Base-by-base conservation (phyloP, 2,113 vertebrate species). In the Lichenostomus cassidix region DNA sequence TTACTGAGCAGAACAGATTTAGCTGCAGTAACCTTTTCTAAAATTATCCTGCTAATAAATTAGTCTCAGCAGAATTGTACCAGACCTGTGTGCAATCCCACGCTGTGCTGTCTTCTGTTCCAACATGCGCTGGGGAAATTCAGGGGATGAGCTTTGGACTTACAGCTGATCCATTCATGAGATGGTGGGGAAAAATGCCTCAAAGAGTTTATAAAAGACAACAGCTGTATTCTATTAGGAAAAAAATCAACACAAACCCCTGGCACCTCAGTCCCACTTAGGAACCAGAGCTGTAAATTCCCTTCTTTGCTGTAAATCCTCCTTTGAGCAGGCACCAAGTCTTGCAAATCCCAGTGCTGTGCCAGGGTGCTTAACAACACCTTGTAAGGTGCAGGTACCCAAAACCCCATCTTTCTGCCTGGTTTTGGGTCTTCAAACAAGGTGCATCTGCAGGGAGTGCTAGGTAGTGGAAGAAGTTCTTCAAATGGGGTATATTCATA, bases 21-120 rank as follows among this genome's bases (percentile, higher is more conserved):
- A 67, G 41, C 29, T 70, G 55, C 78, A 74, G 42, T 64, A 83
- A 78, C 29, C 42, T 74, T 63, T 77, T 68, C 58, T 56, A 81
- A 90, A 92, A 81, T 60, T 71, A 70, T n/a, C 60, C 58, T 87
- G 47, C 21, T 74, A 80, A 90, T 70, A 86, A 87, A 59, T 76
- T 17, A 60, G 9, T 62, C 35, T 85, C 49, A 89, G 68, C 49
- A 85, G 44, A 92, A 70, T 5, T 59, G 46, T 56, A 78, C 29
- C 56, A 47, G 64, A 81, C 39, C 18, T 78, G 27, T 3, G 9
- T 53, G 67, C 16, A 47, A 24, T 41, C 41, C 28, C 47, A 47
- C 0, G 4, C 44, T 62, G n/a, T 24, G 64, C 7, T 44, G 60
- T 67, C 39, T 65, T 89, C 76, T 75, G 67, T 62, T 90, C 64